Conservation (phyloP, 1,140 invertebrate species). For the Pseudobourletiella spinata region DNA sequence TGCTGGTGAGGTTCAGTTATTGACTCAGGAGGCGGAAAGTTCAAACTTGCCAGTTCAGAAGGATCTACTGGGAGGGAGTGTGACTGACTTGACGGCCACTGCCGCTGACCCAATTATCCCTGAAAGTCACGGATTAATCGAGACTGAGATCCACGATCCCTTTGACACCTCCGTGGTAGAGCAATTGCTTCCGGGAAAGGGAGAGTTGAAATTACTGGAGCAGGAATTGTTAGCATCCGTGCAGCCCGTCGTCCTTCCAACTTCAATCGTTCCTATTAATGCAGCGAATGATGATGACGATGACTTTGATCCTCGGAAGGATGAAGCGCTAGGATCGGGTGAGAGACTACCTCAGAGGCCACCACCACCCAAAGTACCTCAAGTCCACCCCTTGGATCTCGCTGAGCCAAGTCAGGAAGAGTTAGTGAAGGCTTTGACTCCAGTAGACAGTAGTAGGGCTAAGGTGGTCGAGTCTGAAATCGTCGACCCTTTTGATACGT, state of each 20-base stretch:
- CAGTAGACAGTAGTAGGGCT: slow-evolving; percentile 36
- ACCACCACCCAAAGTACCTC: slow-evolving; percentile 15
- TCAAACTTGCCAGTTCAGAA: too few relatives aligned
- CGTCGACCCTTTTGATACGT: slow-evolving; percentile 73
- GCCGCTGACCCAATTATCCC: slow-evolving; percentile 45
- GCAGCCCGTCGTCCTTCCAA: too few relatives aligned
- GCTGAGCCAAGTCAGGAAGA: background rate
- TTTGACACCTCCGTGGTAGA: slow-evolving; percentile 73
- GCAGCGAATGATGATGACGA: slow-evolving; percentile 40
- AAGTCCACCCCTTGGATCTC: slow-evolving; percentile 21
- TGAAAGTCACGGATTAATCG: slow-evolving; percentile 41
- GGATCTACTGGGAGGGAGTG: slow-evolving; percentile 62
- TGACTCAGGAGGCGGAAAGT: too few relatives aligned
- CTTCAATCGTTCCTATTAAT: slow-evolving; percentile 23
- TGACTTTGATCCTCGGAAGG: slow-evolving; percentile 64
- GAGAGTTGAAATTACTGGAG: slow-evolving; percentile 68
- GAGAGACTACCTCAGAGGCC: background rate
- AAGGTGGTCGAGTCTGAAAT: slow-evolving; percentile 40
- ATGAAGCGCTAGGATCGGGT: slow-evolving; percentile 10
- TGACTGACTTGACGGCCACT: slow-evolving; percentile 58
- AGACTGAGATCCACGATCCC: slow-evolving; percentile 59
- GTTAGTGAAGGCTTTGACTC: slow-evolving; percentile 49
- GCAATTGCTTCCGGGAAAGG: slow-evolving; percentile 58
- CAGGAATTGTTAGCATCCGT: slow-evolving; percentile 53
- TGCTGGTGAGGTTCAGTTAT: slow-evolving; percentile 54